Evolutionary conservation across 2,113 vertebrate genomes (phyloP).

Genomic region (Phaethornis superciliosus): DNA sequence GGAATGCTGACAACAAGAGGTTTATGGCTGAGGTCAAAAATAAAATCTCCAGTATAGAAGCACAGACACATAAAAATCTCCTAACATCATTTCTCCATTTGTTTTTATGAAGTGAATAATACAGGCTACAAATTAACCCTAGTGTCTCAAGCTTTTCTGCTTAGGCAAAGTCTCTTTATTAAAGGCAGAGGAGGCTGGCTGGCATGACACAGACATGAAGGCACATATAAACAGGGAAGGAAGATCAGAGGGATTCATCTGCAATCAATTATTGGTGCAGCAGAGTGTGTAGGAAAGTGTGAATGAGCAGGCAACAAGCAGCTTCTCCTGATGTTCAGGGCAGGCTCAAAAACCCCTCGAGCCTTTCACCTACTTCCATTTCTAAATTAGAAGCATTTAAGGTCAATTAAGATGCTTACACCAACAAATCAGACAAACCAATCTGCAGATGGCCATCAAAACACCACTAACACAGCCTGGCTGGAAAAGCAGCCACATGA

Average conservation of each 20-base stretch:
- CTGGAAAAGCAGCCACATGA: constrained; percentile 12
- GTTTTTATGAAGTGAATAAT: constrained; percentile 30
- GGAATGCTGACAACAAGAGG: not conserved
- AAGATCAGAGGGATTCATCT: constrained; percentile 15
- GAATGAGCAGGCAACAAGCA: constrained; percentile 10
- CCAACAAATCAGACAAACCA: constrained; percentile 14
- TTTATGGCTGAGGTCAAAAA: constrained; percentile 47
- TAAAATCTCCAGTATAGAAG: not conserved
- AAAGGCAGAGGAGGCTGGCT: not conserved
- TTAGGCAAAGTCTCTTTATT: not conserved
- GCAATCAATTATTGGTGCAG: not conserved
- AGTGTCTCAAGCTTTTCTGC: not conserved
- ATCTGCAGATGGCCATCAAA: constrained; percentile 54
- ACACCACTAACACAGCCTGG: not conserved
- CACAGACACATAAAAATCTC: not conserved
- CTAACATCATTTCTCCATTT: constrained; percentile 1
- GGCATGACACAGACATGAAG: not conserved
- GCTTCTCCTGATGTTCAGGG: constrained; percentile 12
- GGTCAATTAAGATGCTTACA: constrained; percentile 59
- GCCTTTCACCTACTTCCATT: constrained; percentile 40
- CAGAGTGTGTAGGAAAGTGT: constrained; percentile 9
- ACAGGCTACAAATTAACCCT: constrained; percentile 23
- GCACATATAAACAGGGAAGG: not conserved
- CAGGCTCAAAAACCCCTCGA: not conserved
- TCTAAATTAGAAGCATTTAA: constrained; percentile 59